These are phyloP conservation scores for Mythimna vitellina DNA, from an alignment of 2,888 invertebrate species.

Conservation along the genomic window DNA sequence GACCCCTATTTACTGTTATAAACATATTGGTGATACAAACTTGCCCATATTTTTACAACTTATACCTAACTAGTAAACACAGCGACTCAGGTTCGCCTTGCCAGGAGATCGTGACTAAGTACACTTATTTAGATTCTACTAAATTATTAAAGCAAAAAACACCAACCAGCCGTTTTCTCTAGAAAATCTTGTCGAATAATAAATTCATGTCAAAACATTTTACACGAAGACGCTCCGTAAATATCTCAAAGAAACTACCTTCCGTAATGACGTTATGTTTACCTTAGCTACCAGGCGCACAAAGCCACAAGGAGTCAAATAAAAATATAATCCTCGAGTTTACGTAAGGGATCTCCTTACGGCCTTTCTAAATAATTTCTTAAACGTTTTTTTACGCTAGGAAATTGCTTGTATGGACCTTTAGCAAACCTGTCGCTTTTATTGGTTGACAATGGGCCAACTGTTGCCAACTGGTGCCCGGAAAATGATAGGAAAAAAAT, in stretches of 20 bases:
- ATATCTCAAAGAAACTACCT: conserved; percentile 48
- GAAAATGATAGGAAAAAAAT: neutral
- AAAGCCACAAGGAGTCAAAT: conserved; percentile 52
- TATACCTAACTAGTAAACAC: neutral
- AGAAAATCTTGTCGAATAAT: conserved; percentile 27
- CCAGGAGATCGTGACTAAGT: too few species aligned
- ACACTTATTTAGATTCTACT: too few species aligned
- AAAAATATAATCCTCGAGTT: conserved; percentile 52
- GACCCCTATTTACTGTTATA: neutral
- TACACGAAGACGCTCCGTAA: conserved; percentile 30
- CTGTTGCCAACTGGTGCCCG: neutral
- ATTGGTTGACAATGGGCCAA: conserved; percentile 18
- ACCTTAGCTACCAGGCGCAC: conserved; percentile 33
- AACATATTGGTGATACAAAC: neutral
- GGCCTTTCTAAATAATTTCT: conserved; percentile 33
- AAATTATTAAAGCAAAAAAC: neutral
- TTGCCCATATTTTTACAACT: neutral
- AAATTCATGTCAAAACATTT: conserved; percentile 39
- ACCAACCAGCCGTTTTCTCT: neutral
- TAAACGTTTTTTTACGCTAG: conserved; percentile 29
- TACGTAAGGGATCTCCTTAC: conserved; percentile 48
- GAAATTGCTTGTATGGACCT: conserved; percentile 39
- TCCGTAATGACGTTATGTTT: conserved; percentile 42
- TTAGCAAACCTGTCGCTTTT: conserved; percentile 25
- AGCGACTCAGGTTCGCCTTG: too few species aligned